A percentile compares a stretch with the other conserved stretches of the same genome.
Conservation (phyloP, 2,888 invertebrate genomes). For the Crioceris asparagi region DNA sequence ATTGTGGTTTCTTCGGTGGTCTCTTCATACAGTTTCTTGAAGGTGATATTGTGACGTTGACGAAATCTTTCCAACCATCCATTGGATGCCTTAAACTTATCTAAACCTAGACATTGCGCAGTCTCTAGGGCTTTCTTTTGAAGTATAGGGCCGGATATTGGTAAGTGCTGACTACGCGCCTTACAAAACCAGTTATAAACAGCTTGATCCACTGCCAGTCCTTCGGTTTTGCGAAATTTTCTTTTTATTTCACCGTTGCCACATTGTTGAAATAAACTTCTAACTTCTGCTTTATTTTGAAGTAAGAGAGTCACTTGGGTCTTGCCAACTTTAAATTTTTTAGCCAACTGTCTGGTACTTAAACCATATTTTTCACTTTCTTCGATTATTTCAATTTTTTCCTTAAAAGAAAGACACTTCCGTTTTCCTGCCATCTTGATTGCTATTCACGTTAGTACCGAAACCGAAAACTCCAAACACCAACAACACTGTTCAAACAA, state of each 20-base stretch:
- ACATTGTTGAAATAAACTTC: constrained; percentile 1
- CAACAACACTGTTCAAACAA: no score
- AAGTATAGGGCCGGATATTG: constrained; percentile 3
- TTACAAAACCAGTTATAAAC: constrained; percentile 4
- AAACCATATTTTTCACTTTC: constrained; percentile 3
- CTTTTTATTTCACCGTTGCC: constrained; percentile 2
- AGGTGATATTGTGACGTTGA: background rate
- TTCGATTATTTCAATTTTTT: constrained; percentile 4
- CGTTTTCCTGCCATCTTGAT: background rate
- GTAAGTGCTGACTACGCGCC: background rate
- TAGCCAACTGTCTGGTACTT: constrained; percentile 2
- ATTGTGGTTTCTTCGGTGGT: background rate
- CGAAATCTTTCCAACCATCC: constrained; percentile 1
- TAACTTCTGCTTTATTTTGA: constrained; percentile 2
- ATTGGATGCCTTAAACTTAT: constrained; percentile 2
- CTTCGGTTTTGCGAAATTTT: constrained; percentile 2
- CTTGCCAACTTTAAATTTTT: constrained; percentile 4
- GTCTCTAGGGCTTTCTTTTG: constrained; percentile 1
- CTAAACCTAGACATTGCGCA: background rate
- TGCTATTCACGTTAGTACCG: no score
- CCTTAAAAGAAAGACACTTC: constrained; percentile 2
- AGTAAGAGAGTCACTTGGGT: constrained; percentile 4
- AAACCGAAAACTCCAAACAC: no score
- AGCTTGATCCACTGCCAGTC: background rate
- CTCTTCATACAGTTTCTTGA: background rate